These are phyloP conservation scores for Myxocyprinus asiaticus DNA, from an alignment of 2,113 vertebrate species.

Conservation along the genomic window DNA sequence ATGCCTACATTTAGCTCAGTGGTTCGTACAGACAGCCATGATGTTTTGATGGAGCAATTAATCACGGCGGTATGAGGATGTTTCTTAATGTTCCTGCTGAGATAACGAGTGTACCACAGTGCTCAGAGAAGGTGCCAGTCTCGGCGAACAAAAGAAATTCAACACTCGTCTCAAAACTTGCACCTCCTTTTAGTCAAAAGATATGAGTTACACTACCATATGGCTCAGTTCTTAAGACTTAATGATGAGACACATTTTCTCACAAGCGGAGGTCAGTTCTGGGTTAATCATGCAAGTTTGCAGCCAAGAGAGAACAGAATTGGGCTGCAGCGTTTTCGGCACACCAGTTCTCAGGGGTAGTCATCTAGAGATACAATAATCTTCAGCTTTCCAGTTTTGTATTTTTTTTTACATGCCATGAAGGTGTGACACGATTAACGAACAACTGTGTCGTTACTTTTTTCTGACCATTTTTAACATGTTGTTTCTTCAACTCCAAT, in stretches of 20 bases:
- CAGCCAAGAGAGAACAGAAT: slow-evolving; percentile 33
- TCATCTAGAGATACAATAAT: not conserved
- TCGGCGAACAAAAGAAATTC: slow-evolving; percentile 50
- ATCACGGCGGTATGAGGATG: slow-evolving; percentile 20
- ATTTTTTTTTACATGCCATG: no score
- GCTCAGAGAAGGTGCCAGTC: slow-evolving; percentile 40
- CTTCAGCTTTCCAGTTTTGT: no score
- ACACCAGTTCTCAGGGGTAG: not conserved
- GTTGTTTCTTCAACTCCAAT: no score
- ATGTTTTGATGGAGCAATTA: slow-evolving; percentile 43
- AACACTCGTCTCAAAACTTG: slow-evolving; percentile 43
- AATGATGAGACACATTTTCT: slow-evolving; percentile 51
- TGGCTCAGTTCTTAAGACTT: slow-evolving; percentile 50
- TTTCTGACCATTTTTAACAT: no score
- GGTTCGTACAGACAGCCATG: slow-evolving; percentile 24
- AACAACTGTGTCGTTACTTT: no score
- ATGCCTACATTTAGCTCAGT: slow-evolving; percentile 37
- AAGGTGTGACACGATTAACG: no score
- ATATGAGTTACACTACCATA: slow-evolving; percentile 59
- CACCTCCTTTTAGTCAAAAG: slow-evolving; percentile 47
- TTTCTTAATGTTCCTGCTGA: slow-evolving; percentile 22
- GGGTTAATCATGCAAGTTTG: slow-evolving; percentile 51
- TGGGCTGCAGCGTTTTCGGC: not conserved
- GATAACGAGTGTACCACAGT: not conserved
- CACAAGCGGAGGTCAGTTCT: slow-evolving; percentile 43